Base-by-base conservation (phyloP, 2,113 vertebrate species). In the Malurus melanocephalus region DNA sequence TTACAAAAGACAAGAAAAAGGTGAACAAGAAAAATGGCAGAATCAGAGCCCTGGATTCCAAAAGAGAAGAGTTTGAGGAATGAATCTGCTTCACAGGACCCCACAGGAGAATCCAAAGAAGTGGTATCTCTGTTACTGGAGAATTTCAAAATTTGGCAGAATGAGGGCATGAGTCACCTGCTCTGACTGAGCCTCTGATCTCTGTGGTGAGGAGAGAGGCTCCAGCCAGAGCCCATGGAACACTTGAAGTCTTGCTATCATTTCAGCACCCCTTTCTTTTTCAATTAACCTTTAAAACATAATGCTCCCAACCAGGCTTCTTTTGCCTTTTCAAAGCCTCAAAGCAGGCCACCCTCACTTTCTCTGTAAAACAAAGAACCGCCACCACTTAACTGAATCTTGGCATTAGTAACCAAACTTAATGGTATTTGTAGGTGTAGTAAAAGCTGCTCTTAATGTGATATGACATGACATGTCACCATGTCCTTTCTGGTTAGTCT, bases 161-260 rank as follows among this genome's bases (percentile, higher is more conserved):
- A 51, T 21, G 12, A 72, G 20, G 8, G 13, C 45, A 28, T 72
- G 55, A 73, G 45, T 4, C 2, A 40, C 23, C 9, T 65, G 11
- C 27, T 77, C 9, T 83, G 56, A 43, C 14, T 46, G 55, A 84
- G 64, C 3, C n/a, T 72, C 24, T 68, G 40, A n/a, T 45, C 28
- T 23, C 22, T 6, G 2, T 0, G 0, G 23, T 53, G 9, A 8
- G 19, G 5, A 51, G 32, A 71, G 10, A 48, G 9, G 22, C 24
- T 80, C 26, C 26, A 68, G 3, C 6, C 16, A 51, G 32, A 67
- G 28, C 7, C 15, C 32, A 8, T 38, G 40, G n/a, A 67, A 16
- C 7, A 21, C 8, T 45, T 49, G 13, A 69, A 69, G 7, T 53
- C 38, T n/a, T 67, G 6, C 11, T 65, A 30, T 61, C 4, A 24